Evolutionary conservation across 2,113 vertebrate species (phyloP).

Genomic region (Pitta sordida): DNA sequence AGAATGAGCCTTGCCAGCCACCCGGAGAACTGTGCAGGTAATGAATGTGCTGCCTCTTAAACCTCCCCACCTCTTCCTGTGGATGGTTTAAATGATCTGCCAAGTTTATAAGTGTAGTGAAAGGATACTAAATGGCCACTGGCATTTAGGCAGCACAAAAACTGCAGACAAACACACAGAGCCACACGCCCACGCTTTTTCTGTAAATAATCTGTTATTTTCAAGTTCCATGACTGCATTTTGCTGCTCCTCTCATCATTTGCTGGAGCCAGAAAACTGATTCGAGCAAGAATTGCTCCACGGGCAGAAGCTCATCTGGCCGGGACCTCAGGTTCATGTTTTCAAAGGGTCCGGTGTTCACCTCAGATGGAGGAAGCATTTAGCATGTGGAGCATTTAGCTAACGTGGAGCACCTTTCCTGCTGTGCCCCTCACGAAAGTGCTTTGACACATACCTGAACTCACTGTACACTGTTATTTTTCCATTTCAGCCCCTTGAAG

Average conservation of each 20-base stretch:
- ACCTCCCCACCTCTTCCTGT: neutral
- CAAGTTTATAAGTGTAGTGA: neutral
- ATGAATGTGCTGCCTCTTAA: neutral
- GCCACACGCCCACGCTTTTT: neutral
- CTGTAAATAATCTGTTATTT: conserved; percentile 29
- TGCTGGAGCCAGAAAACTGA: neutral
- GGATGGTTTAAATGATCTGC: neutral
- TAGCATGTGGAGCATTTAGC: neutral
- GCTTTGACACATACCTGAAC: neutral
- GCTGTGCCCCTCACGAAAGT: neutral
- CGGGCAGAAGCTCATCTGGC: neutral
- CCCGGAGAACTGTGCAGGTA: neutral
- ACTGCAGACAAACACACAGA: neutral
- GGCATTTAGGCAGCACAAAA: conserved; percentile 2
- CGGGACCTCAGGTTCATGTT: fast-evolving
- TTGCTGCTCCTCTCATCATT: neutral
- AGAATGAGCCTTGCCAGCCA: neutral
- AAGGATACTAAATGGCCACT: neutral
- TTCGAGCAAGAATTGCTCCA: neutral
- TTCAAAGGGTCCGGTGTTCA: neutral
- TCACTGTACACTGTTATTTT: neutral
- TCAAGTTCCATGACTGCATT: neutral
- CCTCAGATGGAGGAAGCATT: neutral
- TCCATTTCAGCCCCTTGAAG: neutral
- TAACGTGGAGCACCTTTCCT: neutral